These are phyloP conservation scores for Takifugu bimaculatus DNA, from an alignment of 2,113 vertebrate species.

Conservation along the genomic window DNA sequence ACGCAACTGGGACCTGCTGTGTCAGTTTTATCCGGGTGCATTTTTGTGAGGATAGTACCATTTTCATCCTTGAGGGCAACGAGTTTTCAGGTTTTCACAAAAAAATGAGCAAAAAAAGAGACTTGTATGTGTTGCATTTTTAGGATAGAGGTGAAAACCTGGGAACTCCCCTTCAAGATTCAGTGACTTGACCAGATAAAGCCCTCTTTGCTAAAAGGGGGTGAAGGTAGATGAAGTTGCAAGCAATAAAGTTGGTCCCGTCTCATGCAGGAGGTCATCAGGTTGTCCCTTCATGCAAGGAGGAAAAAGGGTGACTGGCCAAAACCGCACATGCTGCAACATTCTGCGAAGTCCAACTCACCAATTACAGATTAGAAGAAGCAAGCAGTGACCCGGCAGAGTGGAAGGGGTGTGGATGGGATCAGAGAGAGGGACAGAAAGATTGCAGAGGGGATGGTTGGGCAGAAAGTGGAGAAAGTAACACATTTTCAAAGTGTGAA, in stretches of 20 bases:
- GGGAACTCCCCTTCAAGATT: not conserved
- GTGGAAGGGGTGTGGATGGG: constrained; percentile 67
- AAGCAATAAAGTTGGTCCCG: constrained; percentile 1
- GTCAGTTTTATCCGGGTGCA: not conserved
- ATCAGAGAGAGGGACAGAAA: constrained; percentile 3
- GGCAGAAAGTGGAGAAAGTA: constrained; percentile 75
- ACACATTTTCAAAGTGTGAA: constrained; percentile 50
- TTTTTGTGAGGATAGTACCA: not conserved
- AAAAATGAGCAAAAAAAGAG: not conserved
- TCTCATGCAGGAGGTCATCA: constrained; percentile 52
- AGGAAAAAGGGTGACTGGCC: constrained; percentile 5
- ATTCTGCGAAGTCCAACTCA: constrained; percentile 79
- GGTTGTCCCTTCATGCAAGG: constrained; percentile 50
- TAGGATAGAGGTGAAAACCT: constrained; percentile 10
- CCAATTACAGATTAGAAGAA: constrained; percentile 92
- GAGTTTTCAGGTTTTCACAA: constrained; percentile 13
- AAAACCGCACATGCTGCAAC: constrained; percentile 58
- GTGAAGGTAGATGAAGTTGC: constrained; percentile 1
- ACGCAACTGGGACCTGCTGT: too few relatives aligned
- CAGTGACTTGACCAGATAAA: constrained; percentile 24
- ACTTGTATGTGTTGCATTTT: not conserved
- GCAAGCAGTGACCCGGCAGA: constrained; percentile 89
- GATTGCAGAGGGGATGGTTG: constrained; percentile 62
- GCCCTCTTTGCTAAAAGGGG: constrained; percentile 2
- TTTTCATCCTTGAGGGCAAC: constrained; percentile 34